These are phyloP conservation scores for Pogonocichla stellata DNA, from an alignment of 2,113 vertebrate species.

Conservation along the genomic window DNA sequence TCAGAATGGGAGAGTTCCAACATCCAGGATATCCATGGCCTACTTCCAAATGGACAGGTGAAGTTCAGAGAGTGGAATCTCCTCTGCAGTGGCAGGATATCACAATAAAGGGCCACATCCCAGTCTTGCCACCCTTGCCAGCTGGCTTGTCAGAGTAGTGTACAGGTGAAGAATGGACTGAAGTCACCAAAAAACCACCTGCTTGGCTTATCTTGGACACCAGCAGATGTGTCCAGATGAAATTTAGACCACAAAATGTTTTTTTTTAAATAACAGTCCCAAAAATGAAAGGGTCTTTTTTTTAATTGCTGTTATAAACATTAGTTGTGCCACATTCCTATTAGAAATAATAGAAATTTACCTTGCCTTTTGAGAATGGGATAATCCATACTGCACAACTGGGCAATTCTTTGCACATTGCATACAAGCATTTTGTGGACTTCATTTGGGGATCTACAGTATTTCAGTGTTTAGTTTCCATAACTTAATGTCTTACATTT, in stretches of 20 bases:
- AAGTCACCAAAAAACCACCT: neutral
- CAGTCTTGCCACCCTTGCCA: neutral
- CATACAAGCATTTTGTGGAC: neutral
- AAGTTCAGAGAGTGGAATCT: neutral
- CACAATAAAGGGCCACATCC: neutral
- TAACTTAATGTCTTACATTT: neutral
- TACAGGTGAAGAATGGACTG: neutral
- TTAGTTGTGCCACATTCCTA: neutral
- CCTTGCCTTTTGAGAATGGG: neutral
- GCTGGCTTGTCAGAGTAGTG: accelerated
- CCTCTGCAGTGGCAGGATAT: neutral
- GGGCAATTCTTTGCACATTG: neutral
- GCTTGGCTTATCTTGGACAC: neutral
- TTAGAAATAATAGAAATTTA: neutral
- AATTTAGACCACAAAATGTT: neutral
- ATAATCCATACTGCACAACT: neutral
- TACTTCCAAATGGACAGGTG: neutral
- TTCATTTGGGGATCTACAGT: neutral
- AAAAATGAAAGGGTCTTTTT: neutral
- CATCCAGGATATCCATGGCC: no score
- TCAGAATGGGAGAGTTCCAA: neutral
- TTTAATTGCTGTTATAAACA: neutral
- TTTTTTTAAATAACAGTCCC: neutral
- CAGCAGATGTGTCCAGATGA: neutral
- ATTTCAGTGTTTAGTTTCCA: neutral